Evolutionary conservation across 2,113 vertebrate genomes (phyloP).

Genomic region (Hippocampus abdominalis): DNA sequence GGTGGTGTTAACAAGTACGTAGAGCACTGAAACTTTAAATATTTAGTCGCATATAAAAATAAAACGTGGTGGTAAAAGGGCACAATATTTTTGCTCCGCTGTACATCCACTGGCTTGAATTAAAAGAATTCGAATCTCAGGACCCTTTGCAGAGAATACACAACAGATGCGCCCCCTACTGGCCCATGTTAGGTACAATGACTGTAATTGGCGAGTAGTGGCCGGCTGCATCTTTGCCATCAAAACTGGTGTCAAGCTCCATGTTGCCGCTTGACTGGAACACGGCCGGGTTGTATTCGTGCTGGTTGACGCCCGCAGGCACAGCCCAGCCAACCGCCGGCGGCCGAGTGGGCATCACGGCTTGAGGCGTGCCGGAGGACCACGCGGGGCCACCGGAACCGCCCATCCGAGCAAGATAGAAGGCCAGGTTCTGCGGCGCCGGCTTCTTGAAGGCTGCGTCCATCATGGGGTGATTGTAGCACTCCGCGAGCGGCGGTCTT

Average conservation of each 20-base stretch:
- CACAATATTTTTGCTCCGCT: conserved; percentile 23
- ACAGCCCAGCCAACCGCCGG: conserved; percentile 44
- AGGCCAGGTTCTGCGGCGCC: conserved; percentile 47
- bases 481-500: conserved; percentile 38
- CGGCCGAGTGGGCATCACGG: conserved; percentile 20
- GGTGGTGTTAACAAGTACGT: conserved; percentile 21
- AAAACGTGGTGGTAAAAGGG: conserved; percentile 21
- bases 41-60: conserved; percentile 59
- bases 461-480: conserved; percentile 53
- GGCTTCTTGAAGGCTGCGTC: conserved; percentile 52
- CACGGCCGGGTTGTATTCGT: conserved; percentile 41
- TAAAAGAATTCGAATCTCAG: not conserved
- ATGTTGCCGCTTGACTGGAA: conserved; percentile 26
- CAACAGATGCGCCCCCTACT: conserved; percentile 28
- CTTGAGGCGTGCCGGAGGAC: conserved; percentile 21
- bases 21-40: conserved; percentile 53
- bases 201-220: conserved; percentile 11
- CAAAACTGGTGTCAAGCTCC: not conserved
- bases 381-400: conserved; percentile 24
- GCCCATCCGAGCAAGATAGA: conserved; percentile 48
- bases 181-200: conserved; percentile 17
- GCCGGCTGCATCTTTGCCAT: conserved; percentile 11
- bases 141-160: conserved; percentile 12
- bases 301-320: conserved; percentile 34
- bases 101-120: conserved; percentile 29